Percentiles rank a stretch among this genome's conserved stretches.
These are phyloP conservation scores for Phrixothrix hirtus DNA, from an alignment of 2,888 invertebrate genomes.

Conservation along the genomic window DNA sequence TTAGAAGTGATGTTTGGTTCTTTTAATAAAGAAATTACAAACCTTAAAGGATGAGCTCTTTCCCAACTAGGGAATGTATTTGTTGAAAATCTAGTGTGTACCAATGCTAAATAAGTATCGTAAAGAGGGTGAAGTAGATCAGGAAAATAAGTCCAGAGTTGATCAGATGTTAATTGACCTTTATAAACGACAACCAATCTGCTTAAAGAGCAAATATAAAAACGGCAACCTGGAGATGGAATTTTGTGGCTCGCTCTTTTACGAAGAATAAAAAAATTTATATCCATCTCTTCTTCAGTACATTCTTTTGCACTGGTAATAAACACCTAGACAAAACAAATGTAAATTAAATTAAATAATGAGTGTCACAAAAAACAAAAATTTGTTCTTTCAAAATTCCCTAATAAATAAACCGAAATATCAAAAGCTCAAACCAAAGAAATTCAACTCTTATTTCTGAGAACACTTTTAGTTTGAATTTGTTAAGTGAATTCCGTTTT, in stretches of 20 bases:
- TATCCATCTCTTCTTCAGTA: constrained; percentile 49
- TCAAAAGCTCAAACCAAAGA: no score
- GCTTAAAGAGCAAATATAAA: constrained; percentile 96
- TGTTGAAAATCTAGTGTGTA: constrained; percentile 98
- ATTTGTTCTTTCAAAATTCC: no score
- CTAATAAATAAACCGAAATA: no score
- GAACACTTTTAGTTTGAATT: no score
- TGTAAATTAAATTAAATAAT: no score
- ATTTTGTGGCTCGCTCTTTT: constrained; percentile 92
- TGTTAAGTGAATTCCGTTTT: no score
- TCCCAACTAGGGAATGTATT: constrained; percentile 99
- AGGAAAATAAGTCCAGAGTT: constrained; percentile 80
- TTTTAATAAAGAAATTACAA: constrained; percentile 18
- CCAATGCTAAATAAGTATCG: constrained; percentile 92
- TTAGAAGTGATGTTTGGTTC: neutral
- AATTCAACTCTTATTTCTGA: no score
- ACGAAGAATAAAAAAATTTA: constrained; percentile 74
- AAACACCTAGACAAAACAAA: constrained; percentile 75
- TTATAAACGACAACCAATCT: constrained; percentile 93
- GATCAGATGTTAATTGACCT: constrained; percentile 94
- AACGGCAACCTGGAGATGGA: constrained; percentile 81
- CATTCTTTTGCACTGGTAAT: constrained; percentile 41
- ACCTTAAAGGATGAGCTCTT: constrained; percentile 96
- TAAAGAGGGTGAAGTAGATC: constrained; percentile 75
- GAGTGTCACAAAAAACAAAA: no score